Evolutionary conservation across 1,140 invertebrate species (phyloP).

Genomic region (Geopemphigus sp.): DNA sequence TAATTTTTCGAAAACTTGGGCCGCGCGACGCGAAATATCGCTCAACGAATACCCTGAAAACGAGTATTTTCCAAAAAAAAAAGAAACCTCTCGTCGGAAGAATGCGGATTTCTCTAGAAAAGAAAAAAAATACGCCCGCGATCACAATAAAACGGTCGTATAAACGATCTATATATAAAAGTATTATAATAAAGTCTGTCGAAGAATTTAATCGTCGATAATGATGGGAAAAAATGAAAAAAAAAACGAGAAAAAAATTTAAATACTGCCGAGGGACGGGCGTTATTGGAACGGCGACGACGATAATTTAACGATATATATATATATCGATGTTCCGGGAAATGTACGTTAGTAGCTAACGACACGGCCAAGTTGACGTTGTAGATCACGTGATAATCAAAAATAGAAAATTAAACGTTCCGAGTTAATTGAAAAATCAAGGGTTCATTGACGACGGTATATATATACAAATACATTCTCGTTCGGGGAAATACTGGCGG

Average conservation of each 20-base stretch:
- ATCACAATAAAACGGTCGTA: not conserved
- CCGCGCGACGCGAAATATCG: no score
- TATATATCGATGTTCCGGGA: no score
- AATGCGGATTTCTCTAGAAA: slow-evolving; percentile 11
- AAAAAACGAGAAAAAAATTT: not conserved
- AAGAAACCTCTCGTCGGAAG: slow-evolving; percentile 15
- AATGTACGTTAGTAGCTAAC: not conserved
- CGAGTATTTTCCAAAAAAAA: slow-evolving; percentile 7
- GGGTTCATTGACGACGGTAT: not conserved
- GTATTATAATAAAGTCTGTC: slow-evolving; percentile 40
- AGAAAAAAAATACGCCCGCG: no score
- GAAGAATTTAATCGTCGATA: slow-evolving; percentile 40
- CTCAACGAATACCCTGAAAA: not conserved
- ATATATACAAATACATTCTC: not conserved
- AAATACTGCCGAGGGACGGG: no score
- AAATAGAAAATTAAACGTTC: no score
- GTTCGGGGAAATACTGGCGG: no score
- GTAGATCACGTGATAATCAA: no score
- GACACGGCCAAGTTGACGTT: no score
- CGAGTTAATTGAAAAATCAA: no score
- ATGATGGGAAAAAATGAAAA: slow-evolving; percentile 9
- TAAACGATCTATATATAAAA: slow-evolving; percentile 32
- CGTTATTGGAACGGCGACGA: no score
- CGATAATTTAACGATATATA: no score
- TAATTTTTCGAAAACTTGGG: slow-evolving; percentile 21